Conservation (phyloP, 2,797 vertebrate species). For the Luscinia megarhynchos region DNA sequence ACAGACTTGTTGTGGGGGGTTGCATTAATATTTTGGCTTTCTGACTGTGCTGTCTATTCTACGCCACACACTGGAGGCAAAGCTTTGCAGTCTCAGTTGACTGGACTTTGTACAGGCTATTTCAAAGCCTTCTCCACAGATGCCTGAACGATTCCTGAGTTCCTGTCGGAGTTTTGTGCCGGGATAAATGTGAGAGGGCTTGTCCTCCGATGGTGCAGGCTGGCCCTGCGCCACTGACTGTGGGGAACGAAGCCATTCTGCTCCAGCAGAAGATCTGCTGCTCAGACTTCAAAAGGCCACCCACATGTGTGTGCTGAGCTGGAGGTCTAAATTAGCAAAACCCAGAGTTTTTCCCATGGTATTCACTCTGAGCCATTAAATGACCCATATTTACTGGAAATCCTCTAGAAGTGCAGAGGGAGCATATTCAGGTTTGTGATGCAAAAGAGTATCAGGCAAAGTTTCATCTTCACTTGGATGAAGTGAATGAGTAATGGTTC, state of each 20-base stretch:
- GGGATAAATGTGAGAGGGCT: slow-evolving; percentile 35
- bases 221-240: slow-evolving; percentile 26
- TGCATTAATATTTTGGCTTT: slow-evolving; percentile 54
- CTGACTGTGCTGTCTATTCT: slow-evolving; percentile 45
- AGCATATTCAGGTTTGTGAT: neutral
- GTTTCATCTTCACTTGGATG: neutral
- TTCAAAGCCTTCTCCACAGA: slow-evolving; percentile 36
- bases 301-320: slow-evolving; percentile 45
- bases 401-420: neutral
- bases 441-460: neutral
- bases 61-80: neutral
- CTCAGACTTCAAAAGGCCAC: slow-evolving; percentile 64
- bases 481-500: neutral
- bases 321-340: slow-evolving; percentile 61
- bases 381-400: neutral
- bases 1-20: neutral
- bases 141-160: neutral
- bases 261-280: slow-evolving; percentile 52
- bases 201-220: slow-evolving; percentile 32
- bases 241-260: neutral
- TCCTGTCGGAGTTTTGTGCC: slow-evolving; percentile 27
- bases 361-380: slow-evolving; percentile 7
- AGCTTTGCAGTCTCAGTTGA: slow-evolving; percentile 35
- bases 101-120: slow-evolving; percentile 17
- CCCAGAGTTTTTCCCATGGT: slow-evolving; percentile 21